Conservation (phyloP, 2,888 invertebrate species). For the Cenopis cana region DNA sequence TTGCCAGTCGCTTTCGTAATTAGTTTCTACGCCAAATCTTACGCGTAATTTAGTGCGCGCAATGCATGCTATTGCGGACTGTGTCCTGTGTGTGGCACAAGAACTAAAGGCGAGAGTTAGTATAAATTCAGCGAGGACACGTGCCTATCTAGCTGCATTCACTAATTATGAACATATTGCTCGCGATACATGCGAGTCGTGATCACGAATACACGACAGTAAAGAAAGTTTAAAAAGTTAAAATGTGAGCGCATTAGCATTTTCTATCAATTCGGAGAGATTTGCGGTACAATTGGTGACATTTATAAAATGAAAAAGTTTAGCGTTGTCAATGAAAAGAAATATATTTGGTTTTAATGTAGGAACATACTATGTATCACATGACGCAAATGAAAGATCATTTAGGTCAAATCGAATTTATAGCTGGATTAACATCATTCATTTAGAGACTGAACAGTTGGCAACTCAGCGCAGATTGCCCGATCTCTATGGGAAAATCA, state of each 20-base stretch:
- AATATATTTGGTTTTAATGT: slow-evolving; percentile 11
- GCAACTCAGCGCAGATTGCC: no score
- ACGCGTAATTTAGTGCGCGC: no score
- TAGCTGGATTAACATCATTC: not conserved
- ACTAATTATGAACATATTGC: slow-evolving; percentile 32
- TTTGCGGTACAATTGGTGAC: slow-evolving; percentile 3
- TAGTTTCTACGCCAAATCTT: no score
- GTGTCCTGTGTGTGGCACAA: no score
- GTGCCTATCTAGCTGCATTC: slow-evolving; percentile 11
- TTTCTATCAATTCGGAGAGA: slow-evolving; percentile 28
- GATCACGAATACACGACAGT: slow-evolving; percentile 32
- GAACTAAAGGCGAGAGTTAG: no score
- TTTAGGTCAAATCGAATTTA: slow-evolving; percentile 6
- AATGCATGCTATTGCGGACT: no score
- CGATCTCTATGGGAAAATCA: no score
- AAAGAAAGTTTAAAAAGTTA: slow-evolving; percentile 35
- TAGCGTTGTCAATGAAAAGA: not conserved
- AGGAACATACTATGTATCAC: slow-evolving; percentile 4
- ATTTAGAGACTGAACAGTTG: not conserved
- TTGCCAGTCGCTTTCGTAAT: no score
- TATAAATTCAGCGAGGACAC: slow-evolving; percentile 27
- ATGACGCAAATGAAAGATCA: slow-evolving; percentile 13
- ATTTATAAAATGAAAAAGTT: slow-evolving; percentile 9
- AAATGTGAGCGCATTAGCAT: slow-evolving; percentile 30
- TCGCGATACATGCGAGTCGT: slow-evolving; percentile 31